phyloP scores from a whole-genome alignment of 2,797 vertebrate species.

The Sebastes itinus region DNA sequence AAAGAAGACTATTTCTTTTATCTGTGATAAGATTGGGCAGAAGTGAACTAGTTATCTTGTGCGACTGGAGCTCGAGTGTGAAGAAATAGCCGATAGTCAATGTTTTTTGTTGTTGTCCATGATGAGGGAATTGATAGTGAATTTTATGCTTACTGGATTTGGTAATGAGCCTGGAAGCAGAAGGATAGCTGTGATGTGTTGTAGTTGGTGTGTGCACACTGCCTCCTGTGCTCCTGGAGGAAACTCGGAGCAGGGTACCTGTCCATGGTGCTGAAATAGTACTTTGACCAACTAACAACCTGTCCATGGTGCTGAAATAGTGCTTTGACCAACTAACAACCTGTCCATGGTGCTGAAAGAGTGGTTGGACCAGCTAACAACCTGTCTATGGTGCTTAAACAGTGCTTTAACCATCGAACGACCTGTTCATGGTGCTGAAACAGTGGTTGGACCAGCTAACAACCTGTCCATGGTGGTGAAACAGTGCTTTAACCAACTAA shows the following conservation, averaged over 20 bases:
- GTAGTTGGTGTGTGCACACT: not conserved
- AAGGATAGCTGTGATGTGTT: not conserved
- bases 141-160: constrained; percentile 24
- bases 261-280: constrained; percentile 41
- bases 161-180: constrained; percentile 26
- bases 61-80: not conserved
- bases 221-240: constrained; percentile 21
- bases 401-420: rapidly evolving
- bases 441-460: rapidly evolving
- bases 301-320: not conserved
- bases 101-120: not conserved
- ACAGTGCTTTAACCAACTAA: not conserved
- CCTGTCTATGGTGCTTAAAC: not conserved
- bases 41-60: not conserved
- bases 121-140: constrained; percentile 9
- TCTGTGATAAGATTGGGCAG: not conserved
- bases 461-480: not conserved
- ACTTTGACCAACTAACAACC: not conserved
- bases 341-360: no score
- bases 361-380: rapidly evolving
- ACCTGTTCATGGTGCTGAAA: no score
- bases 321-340: rapidly evolving
- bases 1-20: not conserved
- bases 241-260: constrained; percentile 20
- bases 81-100: not conserved